Percentiles rank a stretch among this genome's conserved stretches.
Conservation (phyloP, 2,113 vertebrate species). For the Eclectus roratus region DNA sequence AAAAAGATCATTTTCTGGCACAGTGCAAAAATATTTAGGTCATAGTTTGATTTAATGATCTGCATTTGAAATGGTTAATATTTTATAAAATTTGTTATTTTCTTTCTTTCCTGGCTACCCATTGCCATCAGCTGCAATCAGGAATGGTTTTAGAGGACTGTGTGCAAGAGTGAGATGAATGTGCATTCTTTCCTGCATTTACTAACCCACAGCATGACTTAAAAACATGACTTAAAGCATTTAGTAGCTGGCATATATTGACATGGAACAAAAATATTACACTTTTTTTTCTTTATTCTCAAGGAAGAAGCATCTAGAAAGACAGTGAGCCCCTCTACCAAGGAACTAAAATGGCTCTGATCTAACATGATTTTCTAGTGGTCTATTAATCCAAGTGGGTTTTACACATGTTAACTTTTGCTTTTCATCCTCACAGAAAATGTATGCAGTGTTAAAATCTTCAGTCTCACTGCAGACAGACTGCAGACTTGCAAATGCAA, state of each 20-base stretch:
- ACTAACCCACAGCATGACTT: neutral
- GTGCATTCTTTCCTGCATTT: neutral
- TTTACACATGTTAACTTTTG: neutral
- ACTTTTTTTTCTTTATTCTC: neutral
- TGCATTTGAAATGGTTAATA: neutral
- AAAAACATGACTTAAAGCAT: neutral
- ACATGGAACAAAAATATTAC: neutral
- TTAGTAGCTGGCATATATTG: neutral
- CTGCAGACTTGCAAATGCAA: neutral
- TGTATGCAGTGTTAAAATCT: neutral
- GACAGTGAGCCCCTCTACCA: neutral
- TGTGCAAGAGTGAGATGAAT: neutral
- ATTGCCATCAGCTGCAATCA: neutral
- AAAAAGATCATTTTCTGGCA: neutral
- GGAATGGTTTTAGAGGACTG: neutral
- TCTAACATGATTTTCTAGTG: neutral
- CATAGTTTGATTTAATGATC: slow-evolving; percentile 58
- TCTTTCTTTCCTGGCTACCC: neutral
- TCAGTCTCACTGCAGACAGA: neutral
- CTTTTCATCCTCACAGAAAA: neutral
- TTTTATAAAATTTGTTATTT: neutral
- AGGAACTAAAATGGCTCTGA: neutral
- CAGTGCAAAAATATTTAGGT: slow-evolving; percentile 31
- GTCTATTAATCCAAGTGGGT: neutral
- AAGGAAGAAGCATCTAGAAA: neutral